Evolutionary conservation across 2,888 invertebrate species (phyloP), one percentile per base, ranked within the genome.

Genomic region (Lasioglossum villosulum): DNA sequence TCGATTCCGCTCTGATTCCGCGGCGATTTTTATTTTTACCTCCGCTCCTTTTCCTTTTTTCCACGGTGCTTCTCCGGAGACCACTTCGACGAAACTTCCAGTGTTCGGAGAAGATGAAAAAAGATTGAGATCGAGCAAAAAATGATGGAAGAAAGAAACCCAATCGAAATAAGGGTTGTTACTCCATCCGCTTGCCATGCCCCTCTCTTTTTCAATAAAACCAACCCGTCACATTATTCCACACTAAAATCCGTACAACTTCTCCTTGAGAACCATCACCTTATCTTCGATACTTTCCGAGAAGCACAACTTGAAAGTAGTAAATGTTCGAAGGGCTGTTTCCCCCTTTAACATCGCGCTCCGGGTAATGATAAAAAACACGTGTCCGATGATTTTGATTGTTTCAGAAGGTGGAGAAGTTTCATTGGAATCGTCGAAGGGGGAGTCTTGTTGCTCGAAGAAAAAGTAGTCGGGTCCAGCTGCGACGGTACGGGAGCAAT

Each of bases 401-500:
- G 63, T 19, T 19, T 8, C 16, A 8, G 2, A 5, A 5, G 30
- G 1, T 27, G 16, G 30, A 0, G 30, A 14, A 63, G 30, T 63
- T 63, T 30, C 63, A 8, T 30, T n/a, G 30, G 16, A 16, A 0
- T 30, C 52, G 52, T 10, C 4, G 10, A 0, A 56, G 52, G n/a
- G n/a, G 56, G 3, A n/a, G 56, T n/a, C n/a, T 56, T 30, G 63
- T 19, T 8, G 63, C 19, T 16, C 30, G 63, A 30, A 63, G 30
- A 63, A 63, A 63, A 63, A 63, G 63, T 34, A 6, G 16, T 10
- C 37, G 37, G 23, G 68, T 68, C 68, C 68, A 68, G 78, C 84
- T 63, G 84, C 87, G 78, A 80, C 78, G 81, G 79, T 56, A 74
- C 80, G 84, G 88, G 88, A 92, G 91, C 93, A 94, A 94, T 94